Conservation (phyloP, 2,797 vertebrate species). For the Rhinella marina region DNA sequence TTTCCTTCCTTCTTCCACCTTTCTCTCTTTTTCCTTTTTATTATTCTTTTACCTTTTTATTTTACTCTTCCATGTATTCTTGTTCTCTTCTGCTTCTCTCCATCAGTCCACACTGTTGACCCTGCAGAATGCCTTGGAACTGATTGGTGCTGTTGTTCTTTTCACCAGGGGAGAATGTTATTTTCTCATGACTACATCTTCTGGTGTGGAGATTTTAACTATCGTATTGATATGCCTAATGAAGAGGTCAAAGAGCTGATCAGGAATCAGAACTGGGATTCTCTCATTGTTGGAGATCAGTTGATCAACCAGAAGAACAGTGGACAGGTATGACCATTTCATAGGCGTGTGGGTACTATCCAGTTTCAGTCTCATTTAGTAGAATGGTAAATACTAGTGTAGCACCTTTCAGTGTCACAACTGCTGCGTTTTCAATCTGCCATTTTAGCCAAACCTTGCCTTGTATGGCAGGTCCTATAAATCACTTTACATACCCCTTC, state of each 20-base stretch:
- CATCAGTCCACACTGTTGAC: no score
- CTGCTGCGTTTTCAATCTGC: no score
- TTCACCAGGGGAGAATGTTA: slow-evolving; percentile 88
- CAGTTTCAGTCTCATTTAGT: background rate
- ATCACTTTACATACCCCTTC: no score
- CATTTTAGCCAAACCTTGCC: no score
- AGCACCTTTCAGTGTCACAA: no score
- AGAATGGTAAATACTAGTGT: no score
- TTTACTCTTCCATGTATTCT: background rate
- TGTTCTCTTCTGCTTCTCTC: background rate
- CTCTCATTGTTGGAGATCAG: slow-evolving; percentile 92
- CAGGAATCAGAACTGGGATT: slow-evolving; percentile 91
- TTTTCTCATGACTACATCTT: slow-evolving; percentile 98
- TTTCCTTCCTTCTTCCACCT: background rate
- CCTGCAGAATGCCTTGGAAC: background rate
- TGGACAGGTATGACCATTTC: slow-evolving; percentile 78
- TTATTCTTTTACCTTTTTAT: background rate
- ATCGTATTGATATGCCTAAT: slow-evolving; percentile 91
- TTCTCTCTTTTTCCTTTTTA: background rate
- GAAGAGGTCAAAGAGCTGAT: slow-evolving; percentile 97
- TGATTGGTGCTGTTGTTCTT: background rate
- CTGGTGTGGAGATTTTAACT: slow-evolving; percentile 99
- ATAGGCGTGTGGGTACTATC: background rate
- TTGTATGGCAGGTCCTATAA: no score
- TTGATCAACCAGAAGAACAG: slow-evolving; percentile 91